Percentiles rank a stretch among this genome's conserved stretches.
phyloP scores from a whole-genome alignment of 2,113 vertebrate genomes.

The Bufo bufo region DNA sequence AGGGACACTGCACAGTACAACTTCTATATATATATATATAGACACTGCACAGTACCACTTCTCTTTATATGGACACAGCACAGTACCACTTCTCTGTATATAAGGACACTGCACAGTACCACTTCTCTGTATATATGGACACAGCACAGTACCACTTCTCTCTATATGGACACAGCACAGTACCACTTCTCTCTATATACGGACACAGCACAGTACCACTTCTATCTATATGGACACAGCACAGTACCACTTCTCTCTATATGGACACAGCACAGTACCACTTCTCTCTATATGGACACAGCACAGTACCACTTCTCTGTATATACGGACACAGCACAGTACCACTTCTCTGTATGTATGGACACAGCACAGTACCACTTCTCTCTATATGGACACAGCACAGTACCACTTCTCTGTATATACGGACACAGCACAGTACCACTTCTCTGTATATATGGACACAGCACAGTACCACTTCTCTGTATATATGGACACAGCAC shows the following conservation, averaged over 20 bases:
- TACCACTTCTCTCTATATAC: neutral
- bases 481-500: too few relatives aligned
- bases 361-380: neutral
- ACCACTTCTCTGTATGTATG: neutral
- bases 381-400: neutral
- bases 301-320: neutral
- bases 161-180: too few relatives aligned
- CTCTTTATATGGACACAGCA: neutral
- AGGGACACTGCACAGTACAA: neutral
- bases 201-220: neutral
- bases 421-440: too few relatives aligned
- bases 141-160: neutral
- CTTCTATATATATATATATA: neutral
- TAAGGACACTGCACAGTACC: neutral
- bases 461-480: too few relatives aligned
- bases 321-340: neutral
- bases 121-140: neutral
- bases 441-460: too few relatives aligned
- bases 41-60: neutral
- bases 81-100: neutral
- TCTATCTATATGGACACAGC: neutral
- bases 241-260: neutral
- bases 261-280: too few relatives aligned
- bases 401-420: too few relatives aligned
- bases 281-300: neutral